Evolutionary conservation across 2,888 invertebrate genomes (phyloP), one percentile per base, ranked within the genome.

Genomic region (Terebella lapidaria): DNA sequence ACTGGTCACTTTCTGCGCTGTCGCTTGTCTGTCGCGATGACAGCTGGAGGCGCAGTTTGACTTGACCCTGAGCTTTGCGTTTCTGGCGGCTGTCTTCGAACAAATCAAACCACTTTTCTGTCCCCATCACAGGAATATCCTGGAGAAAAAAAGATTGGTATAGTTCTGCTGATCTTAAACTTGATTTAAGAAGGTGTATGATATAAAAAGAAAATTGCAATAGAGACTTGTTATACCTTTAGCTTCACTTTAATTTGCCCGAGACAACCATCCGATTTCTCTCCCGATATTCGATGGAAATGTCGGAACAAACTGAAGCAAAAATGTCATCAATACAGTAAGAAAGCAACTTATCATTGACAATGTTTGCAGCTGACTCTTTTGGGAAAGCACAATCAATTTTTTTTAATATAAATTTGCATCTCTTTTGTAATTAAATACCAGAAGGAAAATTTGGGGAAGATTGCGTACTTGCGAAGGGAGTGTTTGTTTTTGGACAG

Each of bases 31-130:
- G 72, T 62, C 70, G 73, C 53, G 71, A 63, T 3, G 73, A 72
- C 3, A 76, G 62, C 15, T 68, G 64, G 2, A 76, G 66, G 25
- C 68, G 63, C 5, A 76, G 64, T 29, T 70, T 70, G 46, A 72
- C 69, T 57, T 72, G 69, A 15, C 74, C 75, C 15, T 66, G 62
- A 3, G 68, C 61, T 35, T 66, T 69, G 18, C 67, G 57, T 47
- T 67, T 70, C 20, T 57, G 42, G 18, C 65, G 49, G 60, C 68
- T 55, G 67, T 65, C 60, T 65, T 69, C 60, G 27, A 64, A 64
- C 4, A 76, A 63, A 45, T 73, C 70, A 57, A 66, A 71, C 74
- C 75, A 76, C 25, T 64, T 65, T 58, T 74, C 73, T 45, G 66
- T 65, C 10, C 76, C 74, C 4, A 67, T 62, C 10, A 69, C 67